A percentile compares a stretch with the other conserved stretches of the same genome.
Evolutionary conservation across 2,797 vertebrate species (phyloP).

Genomic region (Fistularia tabacaria): DNA sequence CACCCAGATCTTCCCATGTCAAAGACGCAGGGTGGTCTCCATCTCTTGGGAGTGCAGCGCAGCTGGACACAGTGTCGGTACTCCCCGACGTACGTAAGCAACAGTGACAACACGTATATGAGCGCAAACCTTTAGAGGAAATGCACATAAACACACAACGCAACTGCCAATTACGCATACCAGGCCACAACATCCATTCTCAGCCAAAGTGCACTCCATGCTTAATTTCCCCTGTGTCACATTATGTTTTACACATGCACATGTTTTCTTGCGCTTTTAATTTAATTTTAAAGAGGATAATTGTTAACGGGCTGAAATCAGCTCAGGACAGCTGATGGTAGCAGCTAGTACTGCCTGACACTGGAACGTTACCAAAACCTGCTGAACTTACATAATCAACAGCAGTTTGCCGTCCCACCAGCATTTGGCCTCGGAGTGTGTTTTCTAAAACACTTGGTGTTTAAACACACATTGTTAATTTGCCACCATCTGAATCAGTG

Average conservation of each 20-base stretch:
- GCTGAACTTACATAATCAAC: too few relatives aligned
- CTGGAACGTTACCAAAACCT: too few relatives aligned
- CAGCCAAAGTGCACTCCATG: not conserved
- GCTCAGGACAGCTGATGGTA: not conserved
- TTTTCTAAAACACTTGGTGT: too few relatives aligned
- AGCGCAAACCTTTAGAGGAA: not conserved
- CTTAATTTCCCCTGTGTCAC: conserved; percentile 1
- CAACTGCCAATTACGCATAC: not conserved
- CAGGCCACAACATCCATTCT: not conserved
- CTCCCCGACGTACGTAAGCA: conserved; percentile 15
- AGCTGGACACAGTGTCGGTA: conserved; percentile 22
- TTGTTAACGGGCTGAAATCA: not conserved
- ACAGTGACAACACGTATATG: conserved; percentile 5
- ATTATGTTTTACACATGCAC: not conserved
- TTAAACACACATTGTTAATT: too few relatives aligned
- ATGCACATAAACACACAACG: conserved; percentile 6
- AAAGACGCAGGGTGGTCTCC: conserved; percentile 22
- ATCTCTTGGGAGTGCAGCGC: conserved; percentile 12
- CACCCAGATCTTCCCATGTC: conserved; percentile 30
- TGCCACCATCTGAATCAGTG: too few relatives aligned
- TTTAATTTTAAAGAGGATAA: not conserved
- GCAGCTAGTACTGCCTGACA: too few relatives aligned
- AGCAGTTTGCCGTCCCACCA: too few relatives aligned
- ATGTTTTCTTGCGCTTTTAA: not conserved
- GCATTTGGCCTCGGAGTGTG: too few relatives aligned